These are phyloP conservation scores for Eupelmus urozonus DNA, from an alignment of 2,888 invertebrate species.

Conservation along the genomic window DNA sequence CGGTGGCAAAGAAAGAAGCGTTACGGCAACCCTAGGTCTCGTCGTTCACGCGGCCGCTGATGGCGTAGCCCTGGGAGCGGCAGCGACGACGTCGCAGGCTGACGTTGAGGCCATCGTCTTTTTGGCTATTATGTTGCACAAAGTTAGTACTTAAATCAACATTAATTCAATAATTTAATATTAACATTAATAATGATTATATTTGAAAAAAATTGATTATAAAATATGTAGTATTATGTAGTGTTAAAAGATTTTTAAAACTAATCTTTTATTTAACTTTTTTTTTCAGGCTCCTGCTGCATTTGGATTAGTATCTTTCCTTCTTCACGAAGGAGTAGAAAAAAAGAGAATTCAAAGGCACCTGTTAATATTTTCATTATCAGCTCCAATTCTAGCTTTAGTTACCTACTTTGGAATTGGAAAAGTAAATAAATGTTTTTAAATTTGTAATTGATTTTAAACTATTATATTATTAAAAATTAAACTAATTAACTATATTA, in stretches of 20 bases:
- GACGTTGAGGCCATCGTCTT: slow-evolving; percentile 99
- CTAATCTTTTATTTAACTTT: slow-evolving; percentile 5
- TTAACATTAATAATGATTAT: slow-evolving; percentile 1
- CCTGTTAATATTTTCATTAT: slow-evolving; percentile 92
- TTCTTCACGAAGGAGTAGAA: slow-evolving; percentile 96
- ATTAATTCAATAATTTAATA: slow-evolving; percentile 18
- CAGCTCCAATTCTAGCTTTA: slow-evolving; percentile 93
- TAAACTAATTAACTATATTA: slow-evolving; percentile 2
- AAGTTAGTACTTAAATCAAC: slow-evolving; percentile 79
- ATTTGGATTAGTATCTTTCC: slow-evolving; percentile 98
- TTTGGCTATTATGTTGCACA: slow-evolving; percentile 98
- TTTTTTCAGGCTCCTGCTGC: slow-evolving; percentile 92
- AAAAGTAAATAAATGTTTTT: slow-evolving; percentile 79
- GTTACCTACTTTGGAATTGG: slow-evolving; percentile 96
- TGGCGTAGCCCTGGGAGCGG: slow-evolving; percentile 98
- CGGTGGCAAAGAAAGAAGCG: slow-evolving; percentile 85
- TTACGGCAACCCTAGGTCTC: slow-evolving; percentile 96
- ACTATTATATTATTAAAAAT: slow-evolving; percentile 2
- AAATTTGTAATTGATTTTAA: not conserved
- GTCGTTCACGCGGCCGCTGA: slow-evolving; percentile 99
- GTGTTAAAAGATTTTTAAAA: slow-evolving; percentile 3
- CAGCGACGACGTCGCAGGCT: slow-evolving; percentile 95
- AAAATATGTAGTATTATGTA: not conserved
- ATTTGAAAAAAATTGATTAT: not conserved
- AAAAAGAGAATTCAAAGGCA: slow-evolving; percentile 92